Conservation (phyloP, 2,888 invertebrate genomes). For the Eupithecia subumbrata region DNA sequence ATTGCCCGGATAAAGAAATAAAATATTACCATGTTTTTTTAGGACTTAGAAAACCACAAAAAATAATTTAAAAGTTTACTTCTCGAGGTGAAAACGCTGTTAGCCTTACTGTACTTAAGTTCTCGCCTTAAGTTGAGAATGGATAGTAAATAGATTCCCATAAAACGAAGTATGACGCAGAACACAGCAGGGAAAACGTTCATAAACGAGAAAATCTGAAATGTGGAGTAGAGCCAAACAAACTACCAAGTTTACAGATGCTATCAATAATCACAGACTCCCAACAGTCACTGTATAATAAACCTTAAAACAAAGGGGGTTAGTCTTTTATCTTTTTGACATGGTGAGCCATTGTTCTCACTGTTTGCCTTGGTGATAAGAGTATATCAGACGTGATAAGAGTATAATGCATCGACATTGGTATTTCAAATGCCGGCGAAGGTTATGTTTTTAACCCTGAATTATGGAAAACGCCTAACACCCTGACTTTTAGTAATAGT, state of each 20-base stretch:
- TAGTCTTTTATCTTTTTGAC: constrained; percentile 34
- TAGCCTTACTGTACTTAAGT: too few relatives aligned
- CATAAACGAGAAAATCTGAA: background rate
- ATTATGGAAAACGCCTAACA: background rate
- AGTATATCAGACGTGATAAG: constrained; percentile 38
- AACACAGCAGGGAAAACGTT: background rate
- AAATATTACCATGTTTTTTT: too few relatives aligned
- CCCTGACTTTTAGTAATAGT: too few relatives aligned
- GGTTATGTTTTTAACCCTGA: constrained; percentile 12
- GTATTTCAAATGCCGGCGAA: constrained; percentile 16
- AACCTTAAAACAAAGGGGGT: constrained; percentile 37
- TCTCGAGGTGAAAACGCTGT: too few relatives aligned
- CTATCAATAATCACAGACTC: constrained; percentile 16
- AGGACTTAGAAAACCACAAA: too few relatives aligned
- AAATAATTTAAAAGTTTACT: too few relatives aligned
- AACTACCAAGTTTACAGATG: constrained; percentile 9
- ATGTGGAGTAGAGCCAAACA: background rate
- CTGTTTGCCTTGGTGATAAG: constrained; percentile 28
- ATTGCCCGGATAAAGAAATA: too few relatives aligned
- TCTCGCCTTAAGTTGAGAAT: background rate
- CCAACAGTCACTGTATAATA: constrained; percentile 23
- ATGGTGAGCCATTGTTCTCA: constrained; percentile 36
- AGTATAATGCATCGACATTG: constrained; percentile 27
- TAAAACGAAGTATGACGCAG: background rate
- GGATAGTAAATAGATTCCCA: background rate